Conservation (phyloP, 1,140 invertebrate genomes). For the Rhagoletis pomonella region DNA sequence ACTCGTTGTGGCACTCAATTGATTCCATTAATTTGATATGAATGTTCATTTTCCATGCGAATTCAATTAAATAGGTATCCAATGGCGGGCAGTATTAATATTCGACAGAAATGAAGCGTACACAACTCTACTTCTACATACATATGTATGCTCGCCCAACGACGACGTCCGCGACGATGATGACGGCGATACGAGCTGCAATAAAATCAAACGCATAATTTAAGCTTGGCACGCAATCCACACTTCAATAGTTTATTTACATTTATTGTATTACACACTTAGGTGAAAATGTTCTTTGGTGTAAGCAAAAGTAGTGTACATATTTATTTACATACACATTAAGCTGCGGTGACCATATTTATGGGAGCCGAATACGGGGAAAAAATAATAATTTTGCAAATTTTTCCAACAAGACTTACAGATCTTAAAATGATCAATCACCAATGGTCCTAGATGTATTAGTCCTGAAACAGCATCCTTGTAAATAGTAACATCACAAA, state of each 20-base stretch:
- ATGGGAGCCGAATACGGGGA: too few species aligned
- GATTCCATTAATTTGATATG: constrained; percentile 9
- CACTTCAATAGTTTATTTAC: not conserved
- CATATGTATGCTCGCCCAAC: not conserved
- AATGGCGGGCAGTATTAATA: not conserved
- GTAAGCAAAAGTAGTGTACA: too few species aligned
- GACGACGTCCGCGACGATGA: not conserved
- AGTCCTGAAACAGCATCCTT: too few species aligned
- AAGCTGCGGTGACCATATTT: too few species aligned
- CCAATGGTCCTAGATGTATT: too few species aligned
- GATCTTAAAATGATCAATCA: too few species aligned
- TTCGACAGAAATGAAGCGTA: not conserved
- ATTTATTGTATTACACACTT: not conserved
- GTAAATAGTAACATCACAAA: too few species aligned
- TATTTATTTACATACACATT: too few species aligned
- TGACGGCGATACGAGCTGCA: not conserved
- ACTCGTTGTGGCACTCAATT: not conserved
- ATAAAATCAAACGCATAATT: constrained; percentile 27
- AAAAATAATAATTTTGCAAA: too few species aligned
- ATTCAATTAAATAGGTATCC: not conserved
- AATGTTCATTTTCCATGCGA: constrained; percentile 3
- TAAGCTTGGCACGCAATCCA: constrained; percentile 9
- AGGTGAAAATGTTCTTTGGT: not conserved
- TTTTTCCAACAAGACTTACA: too few species aligned
- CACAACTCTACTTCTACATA: not conserved